phyloP scores from a whole-genome alignment of 2,888 invertebrate species.

The Synergus umbraculus region DNA sequence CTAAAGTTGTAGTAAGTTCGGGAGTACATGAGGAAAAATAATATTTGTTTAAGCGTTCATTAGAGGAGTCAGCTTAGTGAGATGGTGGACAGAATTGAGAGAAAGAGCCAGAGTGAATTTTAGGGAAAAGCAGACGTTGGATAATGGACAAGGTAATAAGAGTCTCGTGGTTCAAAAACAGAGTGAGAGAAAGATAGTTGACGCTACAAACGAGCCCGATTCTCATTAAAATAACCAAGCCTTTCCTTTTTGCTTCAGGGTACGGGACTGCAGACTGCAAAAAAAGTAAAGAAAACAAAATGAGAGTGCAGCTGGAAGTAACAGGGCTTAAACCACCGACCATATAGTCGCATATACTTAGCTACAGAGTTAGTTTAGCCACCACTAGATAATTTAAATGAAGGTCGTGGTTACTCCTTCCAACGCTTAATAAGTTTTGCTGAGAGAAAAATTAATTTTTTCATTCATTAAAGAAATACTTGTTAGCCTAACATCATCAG shows the following conservation, averaged over 20 bases:
- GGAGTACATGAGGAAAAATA: slow-evolving; percentile 76
- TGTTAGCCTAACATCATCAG: slow-evolving; percentile 10
- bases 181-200: slow-evolving; percentile 56
- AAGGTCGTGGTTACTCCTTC: slow-evolving; percentile 65
- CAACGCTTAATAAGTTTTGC: slow-evolving; percentile 65
- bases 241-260: slow-evolving; percentile 58
- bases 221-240: slow-evolving; percentile 76
- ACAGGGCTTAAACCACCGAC: slow-evolving; percentile 39
- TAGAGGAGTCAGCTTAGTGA: slow-evolving; percentile 70
- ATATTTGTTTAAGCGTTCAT: slow-evolving; percentile 76
- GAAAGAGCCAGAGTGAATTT: slow-evolving; percentile 34
- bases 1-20: slow-evolving; percentile 75
- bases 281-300: slow-evolving; percentile 25
- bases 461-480: slow-evolving; percentile 69
- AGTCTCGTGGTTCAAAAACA: slow-evolving; percentile 39
- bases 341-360: slow-evolving; percentile 52
- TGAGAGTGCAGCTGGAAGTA: slow-evolving; percentile 37
- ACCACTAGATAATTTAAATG: slow-evolving; percentile 69
- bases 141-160: slow-evolving; percentile 41
- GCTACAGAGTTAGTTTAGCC: slow-evolving; percentile 62
- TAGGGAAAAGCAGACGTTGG: slow-evolving; percentile 39
- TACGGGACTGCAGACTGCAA: slow-evolving; percentile 42
- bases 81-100: slow-evolving; percentile 55
- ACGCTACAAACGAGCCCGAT: slow-evolving; percentile 73
- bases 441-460: slow-evolving; percentile 69